phyloP scores from a whole-genome alignment of 2,888 invertebrate genomes.

The Dynastes tityus region DNA sequence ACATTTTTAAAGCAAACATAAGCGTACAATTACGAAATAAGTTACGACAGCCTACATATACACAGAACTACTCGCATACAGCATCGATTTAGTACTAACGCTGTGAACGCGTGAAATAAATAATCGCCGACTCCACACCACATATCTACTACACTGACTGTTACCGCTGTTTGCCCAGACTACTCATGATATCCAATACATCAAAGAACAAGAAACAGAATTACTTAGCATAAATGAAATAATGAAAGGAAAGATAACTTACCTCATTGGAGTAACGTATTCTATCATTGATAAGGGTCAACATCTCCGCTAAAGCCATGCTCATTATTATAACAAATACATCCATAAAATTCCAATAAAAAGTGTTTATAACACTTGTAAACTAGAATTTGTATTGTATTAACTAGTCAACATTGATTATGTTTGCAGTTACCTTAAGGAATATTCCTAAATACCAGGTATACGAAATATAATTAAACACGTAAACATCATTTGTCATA shows the following conservation, averaged over 20 bases:
- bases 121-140: no score
- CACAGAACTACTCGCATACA: no score
- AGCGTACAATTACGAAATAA: no score
- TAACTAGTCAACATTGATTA: not conserved
- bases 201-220: no score
- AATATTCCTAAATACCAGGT: slow-evolving; percentile 16
- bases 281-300: slow-evolving; percentile 61
- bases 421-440: slow-evolving; percentile 21
- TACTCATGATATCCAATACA: no score
- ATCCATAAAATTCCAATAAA: slow-evolving; percentile 65
- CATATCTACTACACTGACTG: no score
- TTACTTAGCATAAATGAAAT: no score
- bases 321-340: slow-evolving; percentile 65
- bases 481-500: slow-evolving; percentile 26
- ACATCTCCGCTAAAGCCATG: slow-evolving; percentile 61
- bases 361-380: slow-evolving; percentile 59
- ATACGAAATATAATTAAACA: slow-evolving; percentile 35
- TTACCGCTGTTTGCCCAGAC: no score
- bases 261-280: slow-evolving; percentile 26
- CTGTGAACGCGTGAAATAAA: no score
- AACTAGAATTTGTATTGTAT: slow-evolving; percentile 58
- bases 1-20: no score
- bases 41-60: no score
- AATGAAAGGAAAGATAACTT: not conserved
- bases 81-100: no score